These are phyloP conservation scores for Antheraea pernyi DNA, from an alignment of 1,140 invertebrate species.

Conservation along the genomic window DNA sequence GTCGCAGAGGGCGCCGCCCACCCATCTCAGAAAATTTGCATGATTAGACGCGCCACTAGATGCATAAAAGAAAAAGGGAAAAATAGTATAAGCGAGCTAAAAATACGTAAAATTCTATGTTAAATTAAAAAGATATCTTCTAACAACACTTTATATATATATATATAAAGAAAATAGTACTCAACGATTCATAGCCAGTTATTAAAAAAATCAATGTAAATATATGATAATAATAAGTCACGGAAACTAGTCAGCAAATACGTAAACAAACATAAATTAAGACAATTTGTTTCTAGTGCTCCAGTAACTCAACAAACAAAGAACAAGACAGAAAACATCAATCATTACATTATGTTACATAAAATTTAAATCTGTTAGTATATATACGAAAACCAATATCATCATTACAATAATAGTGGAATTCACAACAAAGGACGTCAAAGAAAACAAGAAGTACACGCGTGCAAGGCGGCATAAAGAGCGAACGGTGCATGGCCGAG, in stretches of 20 bases:
- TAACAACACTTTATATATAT: not conserved
- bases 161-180: not conserved
- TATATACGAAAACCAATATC: conserved; percentile 6
- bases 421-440: conserved; percentile 75
- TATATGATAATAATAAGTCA: too few relatives aligned
- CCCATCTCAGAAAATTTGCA: conserved; percentile 63
- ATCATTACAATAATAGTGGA: conserved; percentile 58
- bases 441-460: conserved; percentile 76
- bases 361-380: not conserved
- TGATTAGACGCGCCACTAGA: conserved; percentile 57
- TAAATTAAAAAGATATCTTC: not conserved
- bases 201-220: too few relatives aligned
- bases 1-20: conserved; percentile 48
- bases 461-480: conserved; percentile 68
- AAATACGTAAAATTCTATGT: not conserved
- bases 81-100: conserved; percentile 4
- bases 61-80: conserved; percentile 36
- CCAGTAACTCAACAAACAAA: too few relatives aligned
- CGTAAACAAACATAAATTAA: too few relatives aligned
- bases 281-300: too few relatives aligned
- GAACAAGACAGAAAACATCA: too few relatives aligned
- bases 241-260: too few relatives aligned
- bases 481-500: conserved; percentile 60
- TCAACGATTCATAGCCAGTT: too few relatives aligned
- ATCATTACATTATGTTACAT: too few relatives aligned